Evolutionary conservation across 53 echinoderm and acorn worm genomes (phyloP).

Genomic region (Henricia sp.): DNA sequence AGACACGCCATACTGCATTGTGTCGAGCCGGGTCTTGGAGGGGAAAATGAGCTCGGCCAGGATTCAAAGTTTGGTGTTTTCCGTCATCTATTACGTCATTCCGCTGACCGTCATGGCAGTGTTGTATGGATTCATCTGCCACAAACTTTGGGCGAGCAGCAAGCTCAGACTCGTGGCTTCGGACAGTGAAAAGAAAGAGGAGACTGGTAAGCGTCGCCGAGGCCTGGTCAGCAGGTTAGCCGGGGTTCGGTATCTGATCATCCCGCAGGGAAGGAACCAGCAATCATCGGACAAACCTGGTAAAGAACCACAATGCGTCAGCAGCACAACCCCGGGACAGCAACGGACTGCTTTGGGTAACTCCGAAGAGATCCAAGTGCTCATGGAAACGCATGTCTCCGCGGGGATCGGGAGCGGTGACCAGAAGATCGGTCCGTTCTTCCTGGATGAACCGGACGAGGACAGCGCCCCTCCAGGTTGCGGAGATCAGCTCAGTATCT

Average conservation of each 20-base stretch:
- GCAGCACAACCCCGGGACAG: background rate
- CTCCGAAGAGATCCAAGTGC: constrained; percentile 39
- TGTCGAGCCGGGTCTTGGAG: background rate
- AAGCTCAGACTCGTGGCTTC: constrained; percentile 49
- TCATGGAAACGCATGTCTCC: background rate
- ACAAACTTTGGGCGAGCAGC: constrained; percentile 76
- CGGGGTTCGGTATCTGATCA: background rate
- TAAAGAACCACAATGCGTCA: too few relatives aligned
- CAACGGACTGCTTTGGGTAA: background rate
- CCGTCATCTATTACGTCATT: constrained; percentile 72
- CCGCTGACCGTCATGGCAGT: constrained; percentile 80
- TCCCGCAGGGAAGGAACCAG: background rate
- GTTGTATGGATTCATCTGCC: constrained; percentile 75
- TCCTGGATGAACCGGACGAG: constrained; percentile 45
- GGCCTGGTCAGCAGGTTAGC: constrained; percentile 7
- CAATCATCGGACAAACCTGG: background rate
- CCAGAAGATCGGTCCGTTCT: constrained; percentile 62
- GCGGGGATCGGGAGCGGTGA: background rate
- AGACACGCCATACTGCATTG: constrained; percentile 40
- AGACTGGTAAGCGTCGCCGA: background rate
- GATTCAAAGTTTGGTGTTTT: constrained; percentile 54
- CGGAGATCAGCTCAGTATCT: constrained; percentile 7
- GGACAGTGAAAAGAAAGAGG: constrained; percentile 17
- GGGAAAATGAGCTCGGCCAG: background rate
- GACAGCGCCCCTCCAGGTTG: background rate